Base-by-base conservation (phyloP, 2,113 vertebrate species). In the Picathartes gymnocephalus region DNA sequence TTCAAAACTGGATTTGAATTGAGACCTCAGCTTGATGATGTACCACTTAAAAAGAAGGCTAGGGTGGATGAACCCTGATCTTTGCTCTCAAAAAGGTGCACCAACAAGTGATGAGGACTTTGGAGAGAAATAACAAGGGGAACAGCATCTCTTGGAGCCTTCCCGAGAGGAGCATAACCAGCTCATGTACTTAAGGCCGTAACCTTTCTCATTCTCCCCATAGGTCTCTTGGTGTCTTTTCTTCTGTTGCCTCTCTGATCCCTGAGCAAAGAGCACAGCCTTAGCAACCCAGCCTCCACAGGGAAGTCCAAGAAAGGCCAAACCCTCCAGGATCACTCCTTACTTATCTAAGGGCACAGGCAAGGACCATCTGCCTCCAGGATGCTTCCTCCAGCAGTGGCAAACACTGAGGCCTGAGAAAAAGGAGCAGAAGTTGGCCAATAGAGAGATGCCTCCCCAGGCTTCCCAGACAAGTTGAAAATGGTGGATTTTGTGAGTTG, bases 61-160 rank as follows among this genome's bases (percentile, higher is more conserved):
- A 61, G 18, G n/a, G 44, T 82, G 83, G 92, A 90, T 95, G 93
- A 97, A 90, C 62, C 69, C 58, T 90, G 88, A 92, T 94, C 84
- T 93, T 90, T 88, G 58, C 76, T 96, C 83, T 93, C 72, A 47
- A 76, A 53, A 91, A 72, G 39, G 51, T 74, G 56, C 45, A 76
- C 72, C 72, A 71, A 92, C 69, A 92, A 90, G 65, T 62, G 70
- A 58, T 64, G 69, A 94, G 83, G 88, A 76, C 86, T 88, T 92
- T 35, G 20, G 40, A 83, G 65, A 93, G 69, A 91, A 95, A 84
- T 74, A 80, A 90, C 58, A 79, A 69, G 64, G 88, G 61, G 61
- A 79, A 86, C 40, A 93, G 69, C 33, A 5, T 60, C 85, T 91
- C 83, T 70, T 42, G 81, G 54, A 74, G 45, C 47, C 40, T 86